Base-by-base conservation (phyloP, 2,113 vertebrate genomes). In the Blennius ocellaris region DNA sequence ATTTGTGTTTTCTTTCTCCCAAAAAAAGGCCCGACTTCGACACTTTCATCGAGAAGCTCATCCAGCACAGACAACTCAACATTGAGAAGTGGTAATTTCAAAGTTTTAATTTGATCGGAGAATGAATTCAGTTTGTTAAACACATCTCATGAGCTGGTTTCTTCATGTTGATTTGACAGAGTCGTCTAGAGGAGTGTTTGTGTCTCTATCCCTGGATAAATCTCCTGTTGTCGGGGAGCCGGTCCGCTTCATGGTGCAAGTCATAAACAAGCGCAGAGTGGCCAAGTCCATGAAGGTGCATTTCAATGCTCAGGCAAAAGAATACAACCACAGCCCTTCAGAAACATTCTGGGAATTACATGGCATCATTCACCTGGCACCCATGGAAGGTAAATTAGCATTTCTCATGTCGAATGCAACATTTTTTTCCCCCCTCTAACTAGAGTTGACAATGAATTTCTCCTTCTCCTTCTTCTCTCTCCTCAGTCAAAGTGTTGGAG, bases 221-320 rank as follows among this genome's bases (percentile, higher is more conserved):
- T 12, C 60, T 8, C 89, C 92, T 0, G 57, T 91, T 2, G 69
- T 76, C 0, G 93, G 93, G 15, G 76, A 87, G 16, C 85, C 78
- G 9, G 48, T 94, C 73, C 0, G 9, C 75, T 93, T 94, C 69
- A 79, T 45, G 0, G 86, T 95, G 16, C 90, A 77, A 11, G 38
- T 93, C 52, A 54, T 69, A 51, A 95, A 95, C 82, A 79, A 44
- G 40, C 69, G 68, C 6, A 61, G 1, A 0, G 36, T 47, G 1
- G 17, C 51, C 17, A 94, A 91, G 73, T 68, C 3, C 47, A 41
- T 94, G 50, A 87, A 44, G 14, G 14, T 91, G 49, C 69, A 92
- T 8, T 2, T 91, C 50, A 93, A 94, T 1, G 94, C 93, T 45
- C 93, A 94, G 82, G 88, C 73, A 21, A 94, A 94, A 69, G 72